phyloP scores from a whole-genome alignment of 2,113 vertebrate genomes.

The Scolopax mira region DNA sequence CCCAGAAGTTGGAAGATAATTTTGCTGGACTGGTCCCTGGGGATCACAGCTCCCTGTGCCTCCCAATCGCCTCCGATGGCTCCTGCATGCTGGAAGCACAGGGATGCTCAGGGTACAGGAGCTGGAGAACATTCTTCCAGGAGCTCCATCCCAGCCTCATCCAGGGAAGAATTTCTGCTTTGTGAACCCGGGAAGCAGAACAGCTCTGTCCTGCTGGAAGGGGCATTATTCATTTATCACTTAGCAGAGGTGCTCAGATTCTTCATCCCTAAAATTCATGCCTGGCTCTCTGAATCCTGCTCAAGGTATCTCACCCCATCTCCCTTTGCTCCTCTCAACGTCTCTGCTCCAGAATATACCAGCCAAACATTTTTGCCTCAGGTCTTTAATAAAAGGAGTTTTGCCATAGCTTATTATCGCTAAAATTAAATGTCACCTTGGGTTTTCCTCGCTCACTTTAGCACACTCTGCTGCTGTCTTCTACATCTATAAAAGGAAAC shows the following conservation, averaged over 20 bases:
- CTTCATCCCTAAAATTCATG: conserved; percentile 19
- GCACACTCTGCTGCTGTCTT: conserved; percentile 31
- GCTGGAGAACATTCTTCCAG: fast-evolving
- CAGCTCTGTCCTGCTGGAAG: background rate
- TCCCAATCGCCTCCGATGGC: fast-evolving
- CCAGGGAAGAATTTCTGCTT: background rate
- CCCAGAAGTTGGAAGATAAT: background rate
- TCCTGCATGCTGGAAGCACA: fast-evolving
- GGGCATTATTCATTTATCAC: background rate
- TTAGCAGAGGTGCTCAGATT: background rate
- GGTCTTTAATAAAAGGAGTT: conserved; percentile 54
- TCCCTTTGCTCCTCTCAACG: background rate
- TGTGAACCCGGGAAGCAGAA: background rate
- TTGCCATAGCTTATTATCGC: conserved; percentile 56
- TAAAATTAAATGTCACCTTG: conserved; percentile 70
- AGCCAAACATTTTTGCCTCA: background rate
- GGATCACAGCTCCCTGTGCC: background rate
- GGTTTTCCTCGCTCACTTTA: conserved; percentile 58
- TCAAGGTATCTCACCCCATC: background rate
- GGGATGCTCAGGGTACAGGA: fast-evolving
- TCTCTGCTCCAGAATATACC: background rate
- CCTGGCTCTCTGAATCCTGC: background rate
- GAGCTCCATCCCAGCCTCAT: background rate
- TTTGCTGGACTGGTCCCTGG: background rate
- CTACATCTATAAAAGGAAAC: conserved; percentile 50